phyloP scores from a whole-genome alignment of 2,113 vertebrate species.

The Hystrix brachyura region DNA sequence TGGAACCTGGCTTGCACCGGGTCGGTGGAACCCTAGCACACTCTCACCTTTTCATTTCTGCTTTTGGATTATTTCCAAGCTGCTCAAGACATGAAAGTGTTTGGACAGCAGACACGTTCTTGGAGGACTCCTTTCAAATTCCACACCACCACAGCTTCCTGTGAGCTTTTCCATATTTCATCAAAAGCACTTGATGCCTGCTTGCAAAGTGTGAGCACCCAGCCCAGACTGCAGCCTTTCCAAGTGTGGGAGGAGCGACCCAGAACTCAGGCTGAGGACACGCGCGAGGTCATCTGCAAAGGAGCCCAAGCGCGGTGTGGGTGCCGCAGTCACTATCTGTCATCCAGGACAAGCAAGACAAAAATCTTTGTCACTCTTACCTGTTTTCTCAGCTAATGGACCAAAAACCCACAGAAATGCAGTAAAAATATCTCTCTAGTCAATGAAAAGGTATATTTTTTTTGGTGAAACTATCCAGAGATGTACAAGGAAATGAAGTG shows the following conservation, averaged over 20 bases:
- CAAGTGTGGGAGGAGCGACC: slow-evolving; percentile 10
- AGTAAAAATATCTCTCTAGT: not conserved
- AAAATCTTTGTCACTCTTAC: not conserved
- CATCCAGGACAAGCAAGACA: not conserved
- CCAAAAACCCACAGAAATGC: not conserved
- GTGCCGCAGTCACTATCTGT: not conserved
- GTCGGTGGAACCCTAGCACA: no score
- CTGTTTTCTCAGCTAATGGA: slow-evolving; percentile 46
- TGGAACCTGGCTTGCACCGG: no score
- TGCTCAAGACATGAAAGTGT: slow-evolving; percentile 20
- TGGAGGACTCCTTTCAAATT: slow-evolving; percentile 69
- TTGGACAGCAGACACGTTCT: not conserved
- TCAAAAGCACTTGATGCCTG: slow-evolving; percentile 75
- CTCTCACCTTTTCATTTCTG: not conserved
- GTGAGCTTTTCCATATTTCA: slow-evolving; percentile 81
- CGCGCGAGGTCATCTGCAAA: not conserved
- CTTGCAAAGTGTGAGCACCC: not conserved
- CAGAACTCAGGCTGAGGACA: slow-evolving; percentile 24
- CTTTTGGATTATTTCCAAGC: slow-evolving; percentile 27
- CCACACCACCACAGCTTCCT: slow-evolving; percentile 53
- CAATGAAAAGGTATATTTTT: not conserved
- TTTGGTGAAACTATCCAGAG: not conserved
- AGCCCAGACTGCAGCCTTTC: slow-evolving; percentile 52
- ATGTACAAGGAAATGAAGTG: not conserved
- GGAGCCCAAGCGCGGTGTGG: accelerated